These are phyloP conservation scores for Pyralis farinalis DNA, from an alignment of 2,888 invertebrate genomes.

Conservation along the genomic window DNA sequence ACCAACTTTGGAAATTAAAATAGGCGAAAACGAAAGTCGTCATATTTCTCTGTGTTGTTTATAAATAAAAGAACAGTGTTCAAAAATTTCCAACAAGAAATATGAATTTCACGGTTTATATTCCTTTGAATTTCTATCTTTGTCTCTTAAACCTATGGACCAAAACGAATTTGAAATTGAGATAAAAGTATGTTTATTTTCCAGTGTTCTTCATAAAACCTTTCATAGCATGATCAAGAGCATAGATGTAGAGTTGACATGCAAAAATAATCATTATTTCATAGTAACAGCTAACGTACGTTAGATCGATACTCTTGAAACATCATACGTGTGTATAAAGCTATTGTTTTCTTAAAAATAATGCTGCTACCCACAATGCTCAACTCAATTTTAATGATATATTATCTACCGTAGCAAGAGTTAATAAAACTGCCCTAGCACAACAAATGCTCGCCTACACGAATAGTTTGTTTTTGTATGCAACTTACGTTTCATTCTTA, in stretches of 20 bases:
- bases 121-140: neutral
- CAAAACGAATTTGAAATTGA: neutral
- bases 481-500: neutral
- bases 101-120: neutral
- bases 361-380: conserved; percentile 12
- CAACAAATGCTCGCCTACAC: conserved; percentile 38
- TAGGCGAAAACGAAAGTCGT: no score
- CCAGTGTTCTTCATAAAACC: neutral
- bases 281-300: no score
- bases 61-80: no score
- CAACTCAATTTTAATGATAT: conserved; percentile 20
- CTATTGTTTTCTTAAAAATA: conserved; percentile 9
- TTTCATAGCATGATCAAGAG: no score
- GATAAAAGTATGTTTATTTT: neutral
- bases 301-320: no score
- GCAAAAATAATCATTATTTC: no score
- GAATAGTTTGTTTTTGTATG: neutral
- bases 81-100: neutral
- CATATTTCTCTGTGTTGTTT: no score
- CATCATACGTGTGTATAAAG: conserved; percentile 3
- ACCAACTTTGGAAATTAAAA: no score
- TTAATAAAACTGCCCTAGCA: conserved; percentile 60
- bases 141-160: neutral
- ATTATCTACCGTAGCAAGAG: conserved; percentile 20
- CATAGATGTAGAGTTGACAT: no score